Base-by-base conservation (phyloP, 2,113 vertebrate species). In the Bubo bubo region DNA sequence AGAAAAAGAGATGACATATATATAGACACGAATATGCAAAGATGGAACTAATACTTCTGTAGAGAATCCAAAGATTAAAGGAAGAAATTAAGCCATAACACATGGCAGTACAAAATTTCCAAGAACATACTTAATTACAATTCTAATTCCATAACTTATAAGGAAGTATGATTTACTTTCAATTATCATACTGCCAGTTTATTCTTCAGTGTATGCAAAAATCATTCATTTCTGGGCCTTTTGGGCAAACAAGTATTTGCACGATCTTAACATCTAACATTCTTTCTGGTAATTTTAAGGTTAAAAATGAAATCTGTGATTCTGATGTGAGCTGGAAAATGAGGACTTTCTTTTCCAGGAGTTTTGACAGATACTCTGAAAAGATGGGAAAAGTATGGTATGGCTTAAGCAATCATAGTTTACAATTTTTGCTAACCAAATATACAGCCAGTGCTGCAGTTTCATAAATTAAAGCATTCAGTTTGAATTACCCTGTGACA, bases 341-440 rank as follows among this genome's bases (percentile, higher is more conserved):
- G 64, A 97, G 67, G 62, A 93, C 82, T 93, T 30, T 94, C 66
- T 94, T 83, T 81, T 75, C 50, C 37, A 74, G 19, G 34, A 91
- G 56, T 96, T 76, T 41, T 72, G 37, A 86, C 28, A 73, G 37
- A 18, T 86, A 95, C 55, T 88, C 68, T 88, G 55, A 91, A 87
- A 95, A 93, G 83, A 90, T 76, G 80, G 27, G 27, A 91, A 23
- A 89, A 94, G 66, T 72, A 95, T 79, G 86, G 72, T 90, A 96
- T 87, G 85, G 84, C 86, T 93, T 88, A 94, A 94, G 81, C 83
- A 85, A 86, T 96, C 96, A 97, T 5, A 62, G 23, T 21, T 32
- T 60, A 52, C 20, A 67, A 37, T 55, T 62, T 73, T 56, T 72
- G 16, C 47, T 30, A 87, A 62, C 24, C 23, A 62, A 77, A 77